Base-by-base conservation (phyloP, 2,888 invertebrate genomes). In the Mimachlamys varia region DNA sequence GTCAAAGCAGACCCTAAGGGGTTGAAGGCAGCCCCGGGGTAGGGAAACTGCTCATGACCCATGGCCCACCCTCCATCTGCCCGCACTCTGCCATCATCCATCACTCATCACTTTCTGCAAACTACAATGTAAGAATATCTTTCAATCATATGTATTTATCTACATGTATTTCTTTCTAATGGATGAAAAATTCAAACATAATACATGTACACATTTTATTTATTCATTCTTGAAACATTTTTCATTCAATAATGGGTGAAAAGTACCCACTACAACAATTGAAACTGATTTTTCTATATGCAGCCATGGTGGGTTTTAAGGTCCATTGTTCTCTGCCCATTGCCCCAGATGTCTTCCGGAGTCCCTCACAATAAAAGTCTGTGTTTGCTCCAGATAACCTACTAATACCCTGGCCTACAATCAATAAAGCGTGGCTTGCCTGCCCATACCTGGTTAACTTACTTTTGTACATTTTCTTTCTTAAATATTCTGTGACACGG, bases 51-150 rank as follows among this genome's bases (percentile, higher is more conserved):
- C 76, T 33, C 76, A 3, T 76, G 76, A 27, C 22, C 76, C 76
- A 76, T 76, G 76, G 76, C 76, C 76, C 76, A 76, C 76, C 76
- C 76, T 88, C 88, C 88, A 33, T 44, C 55, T 50, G 88, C 55
- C 88, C 88, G 55, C 19, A 53, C 55, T 53, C 88, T 88, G 33
- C 50, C 88, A 50, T 50, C 55, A 55, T 88, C 88, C 88, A 88
- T 88, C 50, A 88, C 88, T 27, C 88, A 88, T 88, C 88, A 88
- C 88, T 27, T 88, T 88, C 88, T 53, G 88, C 76, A 76, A 76
- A 27, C 76, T 76, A 76, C 76, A 33, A 76, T 2, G 1, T 58
- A 22, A 58, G 7, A 58, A 58, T 19, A 19, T 22, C 7, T 58
- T 1, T 53, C 53, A 53, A 53, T 53, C 44, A 44, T 44, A 44